Base-by-base conservation (phyloP, 2,113 vertebrate species). In the Sapajus apella region DNA sequence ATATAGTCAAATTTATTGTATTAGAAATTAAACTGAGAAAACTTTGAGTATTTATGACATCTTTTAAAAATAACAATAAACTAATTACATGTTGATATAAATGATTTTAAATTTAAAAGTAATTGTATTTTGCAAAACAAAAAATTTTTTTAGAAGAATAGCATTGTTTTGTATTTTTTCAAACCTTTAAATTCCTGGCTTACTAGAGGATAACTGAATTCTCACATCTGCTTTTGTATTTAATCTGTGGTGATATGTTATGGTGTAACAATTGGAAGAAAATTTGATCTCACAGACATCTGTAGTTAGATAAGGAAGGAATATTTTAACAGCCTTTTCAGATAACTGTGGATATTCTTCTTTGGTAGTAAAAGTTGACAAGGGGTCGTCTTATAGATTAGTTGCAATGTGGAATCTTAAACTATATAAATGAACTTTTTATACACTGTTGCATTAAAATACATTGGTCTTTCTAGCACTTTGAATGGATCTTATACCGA, bases 11-110 rank as follows among this genome's bases (percentile, higher is more conserved):
- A 68, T 70, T 82, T 82, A 76, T n/a, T 70, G 18, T 90, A 43
- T 93, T 93, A 82, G 68, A 94, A 76, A 61, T 87, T 87, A 82
- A 61, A 72, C 18, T 58, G 37, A 90, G 35, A 92, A 83, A 87
- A 82, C 17, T 35, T 70, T 58, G 58, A 61, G 18, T 93, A 73
- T 56, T 43, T 84, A 55, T n/a, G 55, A 43, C 25, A 45, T 75
- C 16, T 82, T 37, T 89, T 88, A 76, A 80, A 88, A 88, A 68
- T 70, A 91, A 12, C 43, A 76, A 27, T 61, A 85, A 82, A 32
- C n/a, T 47, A 21, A 79, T 85, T 77, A 37, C 25, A 61, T 95
- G 18, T 79, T 95, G 79, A 87, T 87, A 47, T 45, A 91, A 92
- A 72, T 92, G 52, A 79, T 94, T 82, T 45, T 83, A n/a, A 91